Evolutionary conservation across 2,797 vertebrate genomes (phyloP).

Genomic region (Micropoecilia bifurca): DNA sequence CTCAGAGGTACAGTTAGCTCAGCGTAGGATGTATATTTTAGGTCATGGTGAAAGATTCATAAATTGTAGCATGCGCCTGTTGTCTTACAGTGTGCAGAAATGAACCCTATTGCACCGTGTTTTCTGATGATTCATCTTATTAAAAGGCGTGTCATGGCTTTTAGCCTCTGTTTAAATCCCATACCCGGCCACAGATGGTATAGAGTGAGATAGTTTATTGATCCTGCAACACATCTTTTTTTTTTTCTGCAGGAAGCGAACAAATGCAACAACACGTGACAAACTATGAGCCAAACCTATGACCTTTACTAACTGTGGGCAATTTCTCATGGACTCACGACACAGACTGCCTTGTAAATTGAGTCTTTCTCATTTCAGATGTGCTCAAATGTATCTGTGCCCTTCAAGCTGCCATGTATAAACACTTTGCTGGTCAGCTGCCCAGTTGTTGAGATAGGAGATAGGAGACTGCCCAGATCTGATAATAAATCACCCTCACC

Average conservation of each 20-base stretch:
- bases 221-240: not conserved
- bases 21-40: constrained; percentile 12
- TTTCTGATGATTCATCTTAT: not conserved
- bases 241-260: constrained; percentile 3
- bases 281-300: constrained; percentile 12
- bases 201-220: not conserved
- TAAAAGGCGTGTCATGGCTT: not conserved
- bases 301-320: constrained; percentile 31
- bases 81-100: constrained; percentile 13
- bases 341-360: constrained; percentile 39
- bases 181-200: not conserved
- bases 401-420: constrained; percentile 57
- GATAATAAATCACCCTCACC: constrained; percentile 60
- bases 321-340: constrained; percentile 30
- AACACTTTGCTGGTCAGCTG: constrained; percentile 64
- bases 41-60: constrained; percentile 17
- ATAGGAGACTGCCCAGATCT: constrained; percentile 47
- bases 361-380: constrained; percentile 30
- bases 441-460: constrained; percentile 54
- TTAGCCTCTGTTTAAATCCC: not conserved
- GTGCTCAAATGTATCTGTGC: constrained; percentile 11
- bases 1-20: constrained; percentile 1
- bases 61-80: not conserved
- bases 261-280: not conserved
- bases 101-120: constrained; percentile 21